Percentiles rank a stretch among this genome's conserved stretches.
Conservation (phyloP, 2,888 invertebrate species). For the Conchocele bisecta region DNA sequence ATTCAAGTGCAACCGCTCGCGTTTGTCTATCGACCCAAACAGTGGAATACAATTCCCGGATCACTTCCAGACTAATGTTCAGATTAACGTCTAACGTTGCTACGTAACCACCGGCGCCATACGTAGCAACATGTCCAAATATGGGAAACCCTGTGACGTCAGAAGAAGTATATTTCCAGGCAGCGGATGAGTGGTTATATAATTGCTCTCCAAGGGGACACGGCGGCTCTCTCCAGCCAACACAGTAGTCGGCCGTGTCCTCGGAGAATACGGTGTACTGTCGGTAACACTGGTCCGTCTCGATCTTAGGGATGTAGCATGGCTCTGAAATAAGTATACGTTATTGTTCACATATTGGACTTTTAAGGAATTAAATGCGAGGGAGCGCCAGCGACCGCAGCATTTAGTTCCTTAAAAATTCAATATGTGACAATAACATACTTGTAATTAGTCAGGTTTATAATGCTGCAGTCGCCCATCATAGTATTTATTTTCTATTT, state of each 20-base stretch:
- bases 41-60: slow-evolving; percentile 45
- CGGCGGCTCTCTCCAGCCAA: slow-evolving; percentile 37
- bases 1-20: slow-evolving; percentile 70
- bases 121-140: slow-evolving; percentile 50
- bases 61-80: slow-evolving; percentile 50
- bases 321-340: not conserved
- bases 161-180: slow-evolving; percentile 58
- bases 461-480: no score
- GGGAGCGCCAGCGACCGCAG: no score
- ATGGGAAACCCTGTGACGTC: slow-evolving; percentile 59
- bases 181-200: slow-evolving; percentile 41
- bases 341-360: no score
- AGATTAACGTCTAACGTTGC: slow-evolving; percentile 61
- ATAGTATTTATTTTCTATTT: no score
- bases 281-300: slow-evolving; percentile 23
- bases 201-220: slow-evolving; percentile 40
- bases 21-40: slow-evolving; percentile 73
- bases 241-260: slow-evolving; percentile 48
- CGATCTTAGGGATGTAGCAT: slow-evolving; percentile 30
- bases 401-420: no score
- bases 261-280: slow-evolving; percentile 40
- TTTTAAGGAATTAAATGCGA: no score
- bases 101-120: slow-evolving; percentile 68
- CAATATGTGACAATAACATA: no score
- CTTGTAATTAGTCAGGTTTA: no score